Conservation (phyloP, 1,140 invertebrate species). For the Drosophila novamexicana region DNA sequence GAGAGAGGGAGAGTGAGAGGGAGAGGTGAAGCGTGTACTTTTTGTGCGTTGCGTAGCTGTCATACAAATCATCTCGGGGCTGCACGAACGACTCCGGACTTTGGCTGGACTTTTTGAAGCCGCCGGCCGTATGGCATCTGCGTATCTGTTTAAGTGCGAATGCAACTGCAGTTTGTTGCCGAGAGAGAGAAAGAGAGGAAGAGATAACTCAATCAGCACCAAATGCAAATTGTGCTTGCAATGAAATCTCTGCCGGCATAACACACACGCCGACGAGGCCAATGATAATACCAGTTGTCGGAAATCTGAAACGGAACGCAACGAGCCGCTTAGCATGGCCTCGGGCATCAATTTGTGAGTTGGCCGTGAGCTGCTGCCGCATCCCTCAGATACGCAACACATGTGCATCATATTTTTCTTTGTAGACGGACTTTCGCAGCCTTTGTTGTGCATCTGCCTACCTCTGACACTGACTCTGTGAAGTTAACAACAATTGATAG, state of each 20-base stretch:
- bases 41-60: constrained; percentile 43
- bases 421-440: too few relatives aligned
- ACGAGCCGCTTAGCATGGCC: constrained; percentile 1
- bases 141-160: constrained; percentile 72
- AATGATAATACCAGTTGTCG: constrained; percentile 42
- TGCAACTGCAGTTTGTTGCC: constrained; percentile 64
- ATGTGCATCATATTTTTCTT: neutral
- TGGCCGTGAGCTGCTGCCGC: neutral
- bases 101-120: too few relatives aligned
- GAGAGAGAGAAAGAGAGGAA: neutral
- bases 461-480: too few relatives aligned
- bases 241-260: constrained; percentile 46
- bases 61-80: constrained; percentile 74
- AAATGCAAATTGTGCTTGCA: constrained; percentile 73
- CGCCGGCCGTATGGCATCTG: constrained; percentile 4
- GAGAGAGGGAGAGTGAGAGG: too few relatives aligned
- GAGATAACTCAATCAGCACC: constrained; percentile 78
- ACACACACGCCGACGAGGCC: constrained; percentile 22
- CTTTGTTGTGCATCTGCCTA: too few relatives aligned
- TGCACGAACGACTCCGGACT: constrained; percentile 22
- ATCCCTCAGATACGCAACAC: constrained; percentile 18
- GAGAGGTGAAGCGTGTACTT: neutral
- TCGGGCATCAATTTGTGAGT: constrained; percentile 3
- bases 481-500: too few relatives aligned
- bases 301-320: neutral